A percentile compares a stretch with the other conserved stretches of the same genome.
These are phyloP conservation scores for Anoplius nigerrimus DNA, from an alignment of 2,888 invertebrate species.

Conservation along the genomic window DNA sequence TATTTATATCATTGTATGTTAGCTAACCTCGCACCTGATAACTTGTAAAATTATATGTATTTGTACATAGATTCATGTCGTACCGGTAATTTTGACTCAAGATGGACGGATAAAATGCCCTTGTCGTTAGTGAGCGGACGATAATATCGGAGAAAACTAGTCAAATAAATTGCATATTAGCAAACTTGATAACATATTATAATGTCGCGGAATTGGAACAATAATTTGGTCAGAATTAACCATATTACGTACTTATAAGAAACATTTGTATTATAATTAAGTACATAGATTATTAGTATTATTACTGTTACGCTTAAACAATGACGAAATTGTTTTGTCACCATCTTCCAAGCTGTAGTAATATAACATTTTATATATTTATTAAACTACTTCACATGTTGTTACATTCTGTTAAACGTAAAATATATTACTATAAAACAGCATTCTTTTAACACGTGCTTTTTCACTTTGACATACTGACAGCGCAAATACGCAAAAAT, in stretches of 20 bases:
- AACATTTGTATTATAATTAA: background rate
- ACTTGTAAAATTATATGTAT: no score
- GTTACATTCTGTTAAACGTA: slow-evolving; percentile 1
- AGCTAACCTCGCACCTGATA: no score
- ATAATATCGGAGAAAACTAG: no score
- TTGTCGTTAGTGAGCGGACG: no score
- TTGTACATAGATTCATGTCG: no score
- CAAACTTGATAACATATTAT: no score
- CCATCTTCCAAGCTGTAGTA: background rate
- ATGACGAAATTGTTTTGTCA: slow-evolving; percentile 1
- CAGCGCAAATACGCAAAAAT: background rate
- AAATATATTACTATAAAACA: background rate
- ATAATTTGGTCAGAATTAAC: background rate
- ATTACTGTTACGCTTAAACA: background rate
- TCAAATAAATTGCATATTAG: no score
- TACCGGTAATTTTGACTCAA: no score
- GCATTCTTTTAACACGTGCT: background rate
- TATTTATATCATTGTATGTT: no score
- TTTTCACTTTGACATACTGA: background rate
- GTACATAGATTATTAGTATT: background rate
- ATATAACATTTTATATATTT: slow-evolving; percentile 4
- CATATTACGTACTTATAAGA: background rate
- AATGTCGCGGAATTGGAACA: no score
- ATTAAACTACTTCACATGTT: background rate
- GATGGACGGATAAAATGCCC: no score